Base-by-base conservation (phyloP, 2,113 vertebrate species). In the Oenanthe oenanthe region DNA sequence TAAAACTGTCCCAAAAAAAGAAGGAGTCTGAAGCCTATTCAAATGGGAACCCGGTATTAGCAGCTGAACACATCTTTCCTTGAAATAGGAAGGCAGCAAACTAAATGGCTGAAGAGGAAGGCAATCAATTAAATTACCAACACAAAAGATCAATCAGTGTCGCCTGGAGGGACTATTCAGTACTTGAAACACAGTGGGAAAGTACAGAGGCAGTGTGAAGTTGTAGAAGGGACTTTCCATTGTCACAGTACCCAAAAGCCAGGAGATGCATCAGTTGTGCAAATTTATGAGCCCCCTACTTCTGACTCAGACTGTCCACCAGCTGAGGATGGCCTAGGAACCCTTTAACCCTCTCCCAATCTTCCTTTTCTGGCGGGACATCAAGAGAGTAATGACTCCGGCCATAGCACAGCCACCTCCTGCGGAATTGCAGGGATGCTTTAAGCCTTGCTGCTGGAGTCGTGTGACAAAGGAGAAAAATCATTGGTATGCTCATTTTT, bases 101-200 rank as follows among this genome's bases (percentile, higher is more conserved):
- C 22, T 71, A 73, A 92, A 73, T 4, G 60, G n/a, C 63, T 92
- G 48, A 93, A 87, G 10, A 92, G 56, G 48, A 53, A 70, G 63
- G 77, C 13, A 26, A 66, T 58, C 51, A 58, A 85, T 92, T 65
- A 88, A 95, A 96, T 88, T 85, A 92, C 45, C 71, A 94, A 63
- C 54, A 95, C 65, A 88, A 92, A 94, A 88, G 86, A 95, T 95
- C 95, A 92, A 88, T 95, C 92, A 15, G 53, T 78, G 81, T 85
- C 8, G 7, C 92, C 93, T 36, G 76, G 67, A 84, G 91, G 70
- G 73, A 48, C 71, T 85, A 38, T 34, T 51, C 71, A 74, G 63
- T 79, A 77, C 66, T 70, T 60, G 57, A 82, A 96, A 57, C 56
- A 45, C 51, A 24, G 32, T 9, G 42, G 56, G 73, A 82, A 94